Conservation (phyloP, 2,113 vertebrate genomes). For the Arizona elegans region DNA sequence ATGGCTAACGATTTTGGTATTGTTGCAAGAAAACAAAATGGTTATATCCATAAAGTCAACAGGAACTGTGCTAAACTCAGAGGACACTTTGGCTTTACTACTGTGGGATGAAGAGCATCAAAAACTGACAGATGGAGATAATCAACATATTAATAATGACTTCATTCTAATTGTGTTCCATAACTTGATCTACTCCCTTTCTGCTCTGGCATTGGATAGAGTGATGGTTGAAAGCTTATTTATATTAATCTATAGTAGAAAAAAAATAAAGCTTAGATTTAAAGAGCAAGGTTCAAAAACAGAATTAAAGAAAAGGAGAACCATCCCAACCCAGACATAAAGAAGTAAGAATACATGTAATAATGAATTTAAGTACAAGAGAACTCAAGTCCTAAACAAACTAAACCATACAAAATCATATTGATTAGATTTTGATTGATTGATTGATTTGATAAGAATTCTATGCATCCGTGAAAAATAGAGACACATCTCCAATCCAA, state of each 20-base stretch:
- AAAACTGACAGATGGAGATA: too few species aligned
- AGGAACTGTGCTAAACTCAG: too few species aligned
- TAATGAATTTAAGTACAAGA: not conserved
- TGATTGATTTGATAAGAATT: not conserved
- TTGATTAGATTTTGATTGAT: not conserved
- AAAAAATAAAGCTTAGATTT: not conserved
- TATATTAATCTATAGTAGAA: not conserved
- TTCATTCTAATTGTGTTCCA: too few species aligned
- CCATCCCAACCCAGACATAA: not conserved
- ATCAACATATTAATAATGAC: too few species aligned
- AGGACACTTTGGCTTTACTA: too few species aligned
- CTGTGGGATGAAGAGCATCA: too few species aligned
- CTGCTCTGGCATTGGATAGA: not conserved
- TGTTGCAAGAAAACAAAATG: too few species aligned
- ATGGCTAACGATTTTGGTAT: too few species aligned
- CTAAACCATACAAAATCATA: not conserved
- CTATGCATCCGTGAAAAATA: not conserved
- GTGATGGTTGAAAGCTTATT: not conserved
- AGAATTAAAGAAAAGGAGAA: not conserved
- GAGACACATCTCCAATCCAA: not conserved
- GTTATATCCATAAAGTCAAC: too few species aligned
- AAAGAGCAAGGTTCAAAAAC: not conserved
- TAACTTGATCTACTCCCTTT: too few species aligned
- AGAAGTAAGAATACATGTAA: not conserved
- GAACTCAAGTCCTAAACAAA: not conserved